phyloP scores from a whole-genome alignment of 2,113 vertebrate genomes.

The Vulpes ferrilata region DNA sequence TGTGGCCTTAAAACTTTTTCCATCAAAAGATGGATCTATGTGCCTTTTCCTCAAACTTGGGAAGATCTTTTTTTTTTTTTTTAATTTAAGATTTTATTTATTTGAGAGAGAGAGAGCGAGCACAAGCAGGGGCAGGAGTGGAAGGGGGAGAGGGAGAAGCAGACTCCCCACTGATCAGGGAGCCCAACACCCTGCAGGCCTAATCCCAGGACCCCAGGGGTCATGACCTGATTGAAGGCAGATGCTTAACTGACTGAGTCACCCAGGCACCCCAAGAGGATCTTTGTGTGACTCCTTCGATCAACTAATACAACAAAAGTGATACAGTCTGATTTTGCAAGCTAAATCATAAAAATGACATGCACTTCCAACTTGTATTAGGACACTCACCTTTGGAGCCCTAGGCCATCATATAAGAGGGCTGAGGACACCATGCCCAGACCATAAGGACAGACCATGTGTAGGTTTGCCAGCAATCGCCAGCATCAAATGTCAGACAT shows the following conservation, averaged over 20 bases:
- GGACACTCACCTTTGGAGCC: not conserved
- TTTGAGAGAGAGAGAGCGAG: not conserved
- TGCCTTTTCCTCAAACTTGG: not conserved
- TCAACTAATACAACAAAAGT: not conserved
- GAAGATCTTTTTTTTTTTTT: not conserved
- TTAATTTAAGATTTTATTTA: not conserved
- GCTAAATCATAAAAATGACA: not conserved
- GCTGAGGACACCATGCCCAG: not conserved
- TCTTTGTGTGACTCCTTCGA: not conserved
- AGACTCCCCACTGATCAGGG: not conserved
- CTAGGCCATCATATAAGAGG: not conserved
- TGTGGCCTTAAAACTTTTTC: not conserved
- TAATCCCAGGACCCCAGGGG: not conserved
- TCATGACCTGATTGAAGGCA: not conserved
- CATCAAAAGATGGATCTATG: not conserved
- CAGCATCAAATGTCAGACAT: not conserved
- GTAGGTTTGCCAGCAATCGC: not conserved
- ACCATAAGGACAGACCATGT: not conserved
- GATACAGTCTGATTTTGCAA: not conserved
- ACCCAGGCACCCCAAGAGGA: not conserved
- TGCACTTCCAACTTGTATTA: not conserved
- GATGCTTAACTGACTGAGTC: not conserved
- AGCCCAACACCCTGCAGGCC: not conserved
- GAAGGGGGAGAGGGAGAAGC: not conserved
- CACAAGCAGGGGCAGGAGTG: not conserved